Evolutionary conservation across 1,140 invertebrate genomes (phyloP).

Genomic region (Cyphomyrmex costatus): DNA sequence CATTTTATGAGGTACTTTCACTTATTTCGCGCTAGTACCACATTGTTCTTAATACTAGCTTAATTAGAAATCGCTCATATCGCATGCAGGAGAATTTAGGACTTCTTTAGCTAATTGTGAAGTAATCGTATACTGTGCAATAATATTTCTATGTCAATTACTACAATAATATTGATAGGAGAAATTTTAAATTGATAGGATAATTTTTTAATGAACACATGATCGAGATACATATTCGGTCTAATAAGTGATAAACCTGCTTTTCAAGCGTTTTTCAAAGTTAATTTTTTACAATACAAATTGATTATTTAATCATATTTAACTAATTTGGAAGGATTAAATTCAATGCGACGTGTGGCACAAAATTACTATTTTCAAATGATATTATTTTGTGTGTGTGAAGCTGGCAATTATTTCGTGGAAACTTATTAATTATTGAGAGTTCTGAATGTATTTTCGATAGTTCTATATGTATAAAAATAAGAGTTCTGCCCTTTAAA

Average conservation of each 20-base stretch:
- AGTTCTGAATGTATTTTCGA: too few relatives aligned
- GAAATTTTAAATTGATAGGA: conserved; percentile 57
- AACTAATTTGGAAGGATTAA: conserved; percentile 43
- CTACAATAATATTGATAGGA: conserved; percentile 42
- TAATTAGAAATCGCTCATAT: conserved; percentile 61
- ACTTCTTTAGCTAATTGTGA: conserved; percentile 55
- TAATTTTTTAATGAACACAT: conserved; percentile 41
- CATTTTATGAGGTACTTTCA: conserved; percentile 30
- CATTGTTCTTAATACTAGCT: conserved; percentile 70
- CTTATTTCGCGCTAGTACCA: conserved; percentile 68
- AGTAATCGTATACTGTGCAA: conserved; percentile 46
- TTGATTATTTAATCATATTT: conserved; percentile 8
- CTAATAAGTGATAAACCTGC: conserved; percentile 35
- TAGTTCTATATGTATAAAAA: too few relatives aligned
- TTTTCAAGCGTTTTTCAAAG: conserved; percentile 31
- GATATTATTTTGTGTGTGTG: too few relatives aligned
- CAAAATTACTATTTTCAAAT: conserved; percentile 54
- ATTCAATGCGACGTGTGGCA: conserved; percentile 30
- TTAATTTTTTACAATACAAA: conserved; percentile 53
- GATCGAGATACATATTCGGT: conserved; percentile 35
- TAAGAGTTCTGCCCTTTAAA: too few relatives aligned
- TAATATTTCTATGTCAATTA: conserved; percentile 40
- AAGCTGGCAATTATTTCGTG: too few relatives aligned
- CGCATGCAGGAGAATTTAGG: conserved; percentile 66
- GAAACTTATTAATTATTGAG: too few relatives aligned